Percentiles rank a stretch among this genome's conserved stretches.
Evolutionary conservation across 1,140 invertebrate species (phyloP).

Genomic region (Sesamia nonagrioides): DNA sequence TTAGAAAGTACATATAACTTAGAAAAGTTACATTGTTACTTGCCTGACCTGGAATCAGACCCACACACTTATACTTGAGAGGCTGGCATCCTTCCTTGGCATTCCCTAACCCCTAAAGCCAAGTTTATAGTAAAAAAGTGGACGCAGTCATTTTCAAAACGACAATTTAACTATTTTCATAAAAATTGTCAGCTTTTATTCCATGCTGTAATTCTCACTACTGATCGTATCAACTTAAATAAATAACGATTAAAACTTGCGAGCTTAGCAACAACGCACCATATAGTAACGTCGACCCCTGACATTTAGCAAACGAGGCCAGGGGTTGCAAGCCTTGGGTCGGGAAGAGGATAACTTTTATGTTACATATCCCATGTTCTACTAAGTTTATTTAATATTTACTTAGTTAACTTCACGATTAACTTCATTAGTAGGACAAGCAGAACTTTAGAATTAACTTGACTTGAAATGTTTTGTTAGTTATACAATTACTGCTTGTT

Average conservation of each 20-base stretch:
- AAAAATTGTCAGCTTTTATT: too few species aligned
- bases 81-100: too few species aligned
- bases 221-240: not conserved
- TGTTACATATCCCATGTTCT: not conserved
- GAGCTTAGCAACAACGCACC: not conserved
- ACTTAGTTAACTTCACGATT: not conserved
- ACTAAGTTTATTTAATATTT: constrained; percentile 14
- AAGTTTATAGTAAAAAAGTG: too few species aligned
- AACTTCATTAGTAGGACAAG: not conserved
- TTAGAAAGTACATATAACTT: too few species aligned
- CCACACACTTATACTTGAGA: too few species aligned
- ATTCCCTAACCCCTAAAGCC: too few species aligned
- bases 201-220: not conserved
- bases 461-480: not conserved
- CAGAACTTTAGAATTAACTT: not conserved
- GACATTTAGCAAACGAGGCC: constrained; percentile 52
- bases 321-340: constrained; percentile 38
- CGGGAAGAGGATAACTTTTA: constrained; percentile 24
- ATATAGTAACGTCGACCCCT: constrained; percentile 43
- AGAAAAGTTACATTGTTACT: too few species aligned
- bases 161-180: too few species aligned
- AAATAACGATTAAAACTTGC: not conserved
- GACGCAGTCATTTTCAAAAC: too few species aligned
- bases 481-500: not conserved
- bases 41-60: too few species aligned